Conservation (phyloP, 2,113 vertebrate species). For the Elephas maximus region DNA sequence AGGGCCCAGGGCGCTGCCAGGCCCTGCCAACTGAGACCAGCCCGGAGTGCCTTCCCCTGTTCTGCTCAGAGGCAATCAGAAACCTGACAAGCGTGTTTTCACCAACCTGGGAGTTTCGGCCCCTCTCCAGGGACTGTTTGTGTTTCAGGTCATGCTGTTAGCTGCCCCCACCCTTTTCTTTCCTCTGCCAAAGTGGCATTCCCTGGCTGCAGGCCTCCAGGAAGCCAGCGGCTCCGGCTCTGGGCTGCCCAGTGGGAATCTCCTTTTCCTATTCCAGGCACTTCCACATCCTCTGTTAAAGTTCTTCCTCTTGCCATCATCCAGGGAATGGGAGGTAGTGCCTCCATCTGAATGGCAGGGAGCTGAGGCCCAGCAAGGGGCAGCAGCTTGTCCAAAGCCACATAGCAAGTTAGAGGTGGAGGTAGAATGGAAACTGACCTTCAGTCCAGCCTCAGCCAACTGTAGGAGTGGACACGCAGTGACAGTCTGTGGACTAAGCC, state of each 20-base stretch:
- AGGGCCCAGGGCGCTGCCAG: neutral
- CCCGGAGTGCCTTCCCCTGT: neutral
- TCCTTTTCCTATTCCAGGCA: slow-evolving; percentile 56
- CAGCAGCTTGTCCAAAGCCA: neutral
- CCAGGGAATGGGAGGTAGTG: neutral
- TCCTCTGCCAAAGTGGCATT: slow-evolving; percentile 67
- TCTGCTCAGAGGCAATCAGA: neutral
- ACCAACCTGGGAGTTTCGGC: slow-evolving; percentile 77
- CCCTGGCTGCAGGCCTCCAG: slow-evolving; percentile 43
- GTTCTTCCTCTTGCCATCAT: neutral
- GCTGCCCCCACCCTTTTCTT: slow-evolving; percentile 65
- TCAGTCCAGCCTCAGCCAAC: neutral
- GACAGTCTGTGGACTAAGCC: neutral
- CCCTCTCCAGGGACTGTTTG: slow-evolving; percentile 79
- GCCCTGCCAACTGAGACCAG: neutral
- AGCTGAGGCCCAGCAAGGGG: neutral
- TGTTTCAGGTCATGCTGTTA: slow-evolving; percentile 75
- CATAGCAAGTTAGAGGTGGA: neutral
- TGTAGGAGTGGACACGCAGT: too few relatives aligned
- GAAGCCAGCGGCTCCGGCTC: slow-evolving; percentile 41
- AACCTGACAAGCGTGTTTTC: slow-evolving; percentile 78
- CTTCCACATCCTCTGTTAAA: neutral
- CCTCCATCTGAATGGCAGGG: neutral
- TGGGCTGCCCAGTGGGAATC: slow-evolving; percentile 46
- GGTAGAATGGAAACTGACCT: neutral